Evolutionary conservation across 2,797 vertebrate species (phyloP), one percentile per base, ranked within the genome.

Genomic region (Periparus ater): DNA sequence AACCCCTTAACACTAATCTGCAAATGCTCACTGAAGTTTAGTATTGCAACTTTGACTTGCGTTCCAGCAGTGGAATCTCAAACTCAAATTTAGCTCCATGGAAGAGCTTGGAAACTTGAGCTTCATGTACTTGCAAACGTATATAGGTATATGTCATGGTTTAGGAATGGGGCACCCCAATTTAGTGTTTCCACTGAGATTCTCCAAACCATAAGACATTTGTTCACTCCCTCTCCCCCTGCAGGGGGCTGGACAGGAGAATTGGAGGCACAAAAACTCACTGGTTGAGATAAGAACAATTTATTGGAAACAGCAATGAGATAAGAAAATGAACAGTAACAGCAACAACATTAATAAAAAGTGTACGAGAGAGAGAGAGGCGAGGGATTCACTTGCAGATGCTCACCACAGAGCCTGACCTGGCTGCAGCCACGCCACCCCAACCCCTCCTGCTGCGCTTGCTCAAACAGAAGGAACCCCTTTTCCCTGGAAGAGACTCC

Each of bases 51-150:
- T 78, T 77, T 18, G 30, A 63, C 14, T 20, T 80, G 6, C 8
- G 60, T 32, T 80, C n/a, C 22, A 36, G 7, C 7, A 84, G 34
- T n/a, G 5, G 25, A 84, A 86, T 65, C 19, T 71, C 21, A 79
- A 71, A 71, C 22, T 45, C 7, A 13, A 54, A 61, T 63, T 72
- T 54, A 63, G 17, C 10, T 61, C 21, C 55, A 12, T 40, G 40
- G 57, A 51, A 78, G 17, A 61, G 20, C 7, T 47, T 17, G 50
- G 13, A 61, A 77, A 71, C 12, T 47, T 66, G 27, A 86, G 5
- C 8, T 70, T 87, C 17, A 2, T 3, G 3, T 60, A 23, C 11
- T 51, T 10, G 17, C 1, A 17, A 7, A 75, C 0, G 0, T 13
- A 6, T 21, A 10, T 29, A 81, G 5, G 15, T 0, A 0, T 27